Evolutionary conservation across 1,140 invertebrate genomes (phyloP).

Genomic region (Metaphire vulgaris): DNA sequence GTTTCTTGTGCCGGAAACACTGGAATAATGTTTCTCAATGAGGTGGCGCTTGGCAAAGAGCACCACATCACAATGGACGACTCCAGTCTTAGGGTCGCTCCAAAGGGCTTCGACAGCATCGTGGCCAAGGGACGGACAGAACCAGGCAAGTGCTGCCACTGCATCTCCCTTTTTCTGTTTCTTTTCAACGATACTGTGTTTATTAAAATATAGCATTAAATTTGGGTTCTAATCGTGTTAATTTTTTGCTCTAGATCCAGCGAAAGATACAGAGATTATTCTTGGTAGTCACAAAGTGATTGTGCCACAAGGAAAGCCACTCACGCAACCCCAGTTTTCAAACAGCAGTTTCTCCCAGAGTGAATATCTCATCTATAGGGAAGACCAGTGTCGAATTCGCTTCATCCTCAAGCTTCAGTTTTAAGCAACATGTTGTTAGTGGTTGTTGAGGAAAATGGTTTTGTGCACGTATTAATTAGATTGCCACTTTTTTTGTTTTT

Average conservation of each 20-base stretch:
- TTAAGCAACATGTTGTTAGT: constrained; percentile 19
- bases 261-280: constrained; percentile 39
- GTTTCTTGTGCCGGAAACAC: constrained; percentile 30
- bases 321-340: constrained; percentile 33
- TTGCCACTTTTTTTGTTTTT: too few relatives aligned
- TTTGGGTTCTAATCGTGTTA: background rate
- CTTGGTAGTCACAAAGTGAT: constrained; percentile 48
- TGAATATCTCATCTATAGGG: constrained; percentile 54
- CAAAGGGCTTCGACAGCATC: constrained; percentile 51
- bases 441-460: background rate
- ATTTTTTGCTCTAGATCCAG: constrained; percentile 40
- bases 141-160: constrained; percentile 39
- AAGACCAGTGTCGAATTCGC: constrained; percentile 50
- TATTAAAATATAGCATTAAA: too few relatives aligned
- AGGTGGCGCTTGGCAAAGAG: constrained; percentile 53
- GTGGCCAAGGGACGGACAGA: constrained; percentile 51
- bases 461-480: too few relatives aligned
- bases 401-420: constrained; percentile 47
- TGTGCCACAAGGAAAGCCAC: constrained; percentile 50
- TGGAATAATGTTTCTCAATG: constrained; percentile 54
- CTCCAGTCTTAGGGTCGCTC: constrained; percentile 41
- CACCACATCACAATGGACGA: constrained; percentile 46
- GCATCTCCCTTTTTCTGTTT: background rate
- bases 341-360: constrained; percentile 49
- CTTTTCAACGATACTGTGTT: too few relatives aligned